Evolutionary conservation across 2,797 vertebrate genomes (phyloP), one percentile per base, ranked within the genome.

Genomic region (Picus viridis): DNA sequence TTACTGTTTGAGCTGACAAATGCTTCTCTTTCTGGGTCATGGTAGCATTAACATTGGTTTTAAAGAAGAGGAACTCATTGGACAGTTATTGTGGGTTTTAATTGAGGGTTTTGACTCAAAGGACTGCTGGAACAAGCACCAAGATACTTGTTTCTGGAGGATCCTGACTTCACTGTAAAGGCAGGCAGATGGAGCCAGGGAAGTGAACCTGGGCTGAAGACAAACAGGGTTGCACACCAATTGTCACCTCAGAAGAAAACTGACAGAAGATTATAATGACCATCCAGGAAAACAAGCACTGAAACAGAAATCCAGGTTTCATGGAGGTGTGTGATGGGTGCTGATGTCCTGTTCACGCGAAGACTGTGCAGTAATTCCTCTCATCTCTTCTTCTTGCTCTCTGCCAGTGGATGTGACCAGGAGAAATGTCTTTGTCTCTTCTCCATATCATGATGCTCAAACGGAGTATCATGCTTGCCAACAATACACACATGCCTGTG

Each of bases 401-500:
- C 26, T 70, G 17, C 43, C 43, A 67, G 23, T 18, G 79, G 54
- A 34, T 22, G 16, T 32, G 59, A 7, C 0, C 36, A 80, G 43
- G 43, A 72, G 56, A 56, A 7, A 12, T 72, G 65, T 83, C 47
- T 36, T 51, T 83, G 17, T 63, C 61, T 73, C 41, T 32, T 62
- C 18, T 32, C 29, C 20, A 11, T 85, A 3, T 36, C 39, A 9
- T 34, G 59, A 65, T 43, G 29, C 47, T 63, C 0, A 0, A 34
- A 29, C n/a, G 27, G 57, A 32, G 16, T 12, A 10, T 36, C n/a
- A 13, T 22, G 7, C 11, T 34, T 29, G 32, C 17, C 57, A 58
- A 16, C 3, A 3, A n/a, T 12, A 43, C 13, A 11, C 4, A 3
- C 0, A 2, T 17, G 12, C n/a, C 43, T 71, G 16, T 63, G 68